Evolutionary conservation across 2,113 vertebrate species (phyloP).

Genomic region (Sorex araneus): DNA sequence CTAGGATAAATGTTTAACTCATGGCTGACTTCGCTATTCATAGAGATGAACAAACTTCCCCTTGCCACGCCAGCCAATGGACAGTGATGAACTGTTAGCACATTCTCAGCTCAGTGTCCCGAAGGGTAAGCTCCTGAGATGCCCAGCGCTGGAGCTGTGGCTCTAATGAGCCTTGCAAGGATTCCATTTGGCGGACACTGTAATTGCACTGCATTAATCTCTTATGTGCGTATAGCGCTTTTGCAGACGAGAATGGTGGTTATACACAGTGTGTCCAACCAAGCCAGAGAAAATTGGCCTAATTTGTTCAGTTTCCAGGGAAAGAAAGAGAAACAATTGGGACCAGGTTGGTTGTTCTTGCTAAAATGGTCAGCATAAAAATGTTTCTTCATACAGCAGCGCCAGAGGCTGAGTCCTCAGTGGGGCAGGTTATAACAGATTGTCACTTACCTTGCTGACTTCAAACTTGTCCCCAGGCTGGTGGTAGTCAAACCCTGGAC

Average conservation of each 20-base stretch:
- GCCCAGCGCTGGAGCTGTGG: not conserved
- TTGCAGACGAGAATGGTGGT: not conserved
- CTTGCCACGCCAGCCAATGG: not conserved
- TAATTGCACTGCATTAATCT: not conserved
- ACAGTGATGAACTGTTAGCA: not conserved
- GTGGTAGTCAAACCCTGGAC: slow-evolving; percentile 93
- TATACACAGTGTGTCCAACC: not conserved
- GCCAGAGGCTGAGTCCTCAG: not conserved
- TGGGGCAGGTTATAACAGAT: not conserved
- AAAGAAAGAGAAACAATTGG: slow-evolving; percentile 61
- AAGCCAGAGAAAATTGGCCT: not conserved
- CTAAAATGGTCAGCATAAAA: not conserved
- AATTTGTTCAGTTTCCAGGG: not conserved
- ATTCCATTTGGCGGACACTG: not conserved
- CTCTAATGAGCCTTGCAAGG: not conserved
- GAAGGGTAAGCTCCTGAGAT: not conserved
- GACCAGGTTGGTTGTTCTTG: slow-evolving; percentile 2
- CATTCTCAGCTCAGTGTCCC: not conserved
- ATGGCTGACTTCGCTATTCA: not conserved
- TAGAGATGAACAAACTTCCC: not conserved
- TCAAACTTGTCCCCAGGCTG: slow-evolving; percentile 93
- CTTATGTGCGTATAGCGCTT: not conserved
- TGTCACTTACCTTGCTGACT: slow-evolving; percentile 90
- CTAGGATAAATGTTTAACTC: not conserved
- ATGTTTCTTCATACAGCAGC: not conserved